phyloP scores from a whole-genome alignment of 2,797 vertebrate genomes.

The Mycteria americana region DNA sequence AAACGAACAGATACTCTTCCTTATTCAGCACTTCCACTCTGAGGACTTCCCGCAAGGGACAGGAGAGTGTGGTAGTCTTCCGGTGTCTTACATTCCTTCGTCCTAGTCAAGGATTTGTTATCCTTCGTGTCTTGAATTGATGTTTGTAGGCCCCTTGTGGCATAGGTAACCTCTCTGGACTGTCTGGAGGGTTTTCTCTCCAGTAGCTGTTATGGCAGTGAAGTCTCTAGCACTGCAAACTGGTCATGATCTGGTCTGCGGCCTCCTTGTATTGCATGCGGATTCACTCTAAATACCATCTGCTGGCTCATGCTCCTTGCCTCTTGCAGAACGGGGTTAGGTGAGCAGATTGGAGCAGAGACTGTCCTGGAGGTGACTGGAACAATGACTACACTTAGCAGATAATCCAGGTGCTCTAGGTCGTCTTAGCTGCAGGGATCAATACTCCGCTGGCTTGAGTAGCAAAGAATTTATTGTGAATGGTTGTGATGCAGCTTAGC shows the following conservation, averaged over 20 bases:
- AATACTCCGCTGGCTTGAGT: neutral
- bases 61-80: neutral
- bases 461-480: neutral
- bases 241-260: neutral
- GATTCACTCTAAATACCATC: neutral
- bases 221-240: neutral
- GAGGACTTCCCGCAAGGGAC: neutral
- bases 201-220: neutral
- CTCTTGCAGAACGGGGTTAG: neutral
- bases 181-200: neutral
- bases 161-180: neutral
- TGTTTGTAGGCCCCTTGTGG: neutral
- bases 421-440: neutral
- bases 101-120: neutral
- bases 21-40: neutral
- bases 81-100: neutral
- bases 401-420: neutral
- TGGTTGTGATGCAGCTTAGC: neutral
- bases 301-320: neutral
- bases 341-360: neutral
- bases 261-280: neutral
- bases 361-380: neutral
- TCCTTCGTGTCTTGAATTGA: neutral
- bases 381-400: neutral
- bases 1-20: neutral